Percentiles rank a stretch among this genome's conserved stretches.
These are phyloP conservation scores for Macroramphosus scolopax DNA, from an alignment of 2,797 vertebrate genomes.

Conservation along the genomic window DNA sequence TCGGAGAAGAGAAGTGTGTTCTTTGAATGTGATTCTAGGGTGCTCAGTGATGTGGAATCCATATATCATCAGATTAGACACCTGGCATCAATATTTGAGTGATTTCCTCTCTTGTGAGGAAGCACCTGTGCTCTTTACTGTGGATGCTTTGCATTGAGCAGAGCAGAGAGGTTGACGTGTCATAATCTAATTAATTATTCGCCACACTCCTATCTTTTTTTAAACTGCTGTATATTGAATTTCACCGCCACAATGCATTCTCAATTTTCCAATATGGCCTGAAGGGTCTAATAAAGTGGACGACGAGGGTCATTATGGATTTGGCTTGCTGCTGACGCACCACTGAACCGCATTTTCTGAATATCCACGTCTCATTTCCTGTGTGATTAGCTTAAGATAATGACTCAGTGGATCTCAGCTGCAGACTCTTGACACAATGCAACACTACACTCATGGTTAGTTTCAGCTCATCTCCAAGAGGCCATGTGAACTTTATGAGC, in stretches of 20 bases:
- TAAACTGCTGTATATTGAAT: too few species aligned
- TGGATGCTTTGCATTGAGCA: too few species aligned
- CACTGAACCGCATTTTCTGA: background rate
- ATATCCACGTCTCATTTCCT: background rate
- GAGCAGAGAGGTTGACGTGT: background rate
- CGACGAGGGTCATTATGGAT: background rate
- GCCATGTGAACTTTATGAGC: too few species aligned
- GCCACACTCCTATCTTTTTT: too few species aligned
- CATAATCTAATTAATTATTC: background rate
- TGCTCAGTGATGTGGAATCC: constrained; percentile 1
- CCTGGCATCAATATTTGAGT: background rate
- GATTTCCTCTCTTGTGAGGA: background rate
- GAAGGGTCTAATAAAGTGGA: too few species aligned
- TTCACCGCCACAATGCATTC: too few species aligned
- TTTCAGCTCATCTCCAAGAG: too few species aligned
- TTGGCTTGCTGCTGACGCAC: background rate
- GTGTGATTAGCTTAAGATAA: background rate
- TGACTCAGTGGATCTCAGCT: background rate
- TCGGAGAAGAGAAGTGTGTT: constrained; percentile 1
- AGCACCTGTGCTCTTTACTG: background rate
- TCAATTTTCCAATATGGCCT: too few species aligned
- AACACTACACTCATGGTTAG: too few species aligned
- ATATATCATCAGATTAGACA: constrained; percentile 12
- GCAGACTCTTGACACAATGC: too few species aligned
- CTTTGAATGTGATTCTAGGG: background rate